These are phyloP conservation scores for Microctonus brassicae DNA, from an alignment of 2,888 invertebrate species.

Conservation along the genomic window DNA sequence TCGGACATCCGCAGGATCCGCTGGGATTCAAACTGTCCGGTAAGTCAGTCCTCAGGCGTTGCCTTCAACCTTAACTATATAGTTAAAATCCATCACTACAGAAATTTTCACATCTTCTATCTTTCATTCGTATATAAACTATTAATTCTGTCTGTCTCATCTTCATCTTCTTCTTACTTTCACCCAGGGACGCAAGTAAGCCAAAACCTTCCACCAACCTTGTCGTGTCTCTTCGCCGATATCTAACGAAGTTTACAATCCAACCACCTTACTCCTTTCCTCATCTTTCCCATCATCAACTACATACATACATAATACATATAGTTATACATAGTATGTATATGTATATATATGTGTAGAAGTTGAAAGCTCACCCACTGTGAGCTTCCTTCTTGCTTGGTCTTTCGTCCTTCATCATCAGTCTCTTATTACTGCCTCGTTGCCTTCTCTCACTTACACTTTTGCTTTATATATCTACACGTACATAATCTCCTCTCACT, in stretches of 20 bases:
- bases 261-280: constrained; percentile 35
- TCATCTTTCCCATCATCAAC: background rate
- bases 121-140: background rate
- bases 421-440: constrained; percentile 30
- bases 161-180: background rate
- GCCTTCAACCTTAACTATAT: constrained; percentile 12
- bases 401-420: constrained; percentile 27
- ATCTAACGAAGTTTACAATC: constrained; percentile 64
- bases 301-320: background rate
- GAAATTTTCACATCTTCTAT: background rate
- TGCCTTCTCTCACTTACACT: constrained; percentile 16
- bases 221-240: constrained; percentile 49
- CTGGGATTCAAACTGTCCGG: constrained; percentile 89
- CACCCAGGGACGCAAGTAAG: constrained; percentile 1
- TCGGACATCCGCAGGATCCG: constrained; percentile 80
- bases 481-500: constrained; percentile 26
- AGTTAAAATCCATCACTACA: constrained; percentile 4
- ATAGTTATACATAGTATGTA: background rate
- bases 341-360: background rate
- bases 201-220: background rate
- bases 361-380: constrained; percentile 3
- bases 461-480: constrained; percentile 25
- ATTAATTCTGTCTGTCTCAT: background rate
- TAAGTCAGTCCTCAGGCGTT: constrained; percentile 69
- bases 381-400: constrained; percentile 21